phyloP scores from a whole-genome alignment of 2,797 vertebrate species.

The Gambusia yucatana region DNA sequence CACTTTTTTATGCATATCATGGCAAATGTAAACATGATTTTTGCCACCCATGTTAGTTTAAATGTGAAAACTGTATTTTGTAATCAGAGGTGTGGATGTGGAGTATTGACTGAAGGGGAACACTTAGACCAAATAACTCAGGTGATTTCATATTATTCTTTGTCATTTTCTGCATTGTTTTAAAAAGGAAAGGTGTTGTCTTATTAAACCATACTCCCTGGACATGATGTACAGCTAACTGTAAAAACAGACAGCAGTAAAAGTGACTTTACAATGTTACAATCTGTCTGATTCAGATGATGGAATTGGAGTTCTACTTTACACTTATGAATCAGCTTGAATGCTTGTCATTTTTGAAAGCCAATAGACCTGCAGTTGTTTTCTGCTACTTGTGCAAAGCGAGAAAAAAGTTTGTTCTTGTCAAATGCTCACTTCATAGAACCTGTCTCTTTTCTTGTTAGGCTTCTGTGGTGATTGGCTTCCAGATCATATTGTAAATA shows the following conservation, averaged over 20 bases:
- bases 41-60: constrained; percentile 69
- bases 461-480: background rate
- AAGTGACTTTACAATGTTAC: background rate
- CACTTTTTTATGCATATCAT: constrained; percentile 74
- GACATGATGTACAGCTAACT: background rate
- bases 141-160: constrained; percentile 75
- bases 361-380: background rate
- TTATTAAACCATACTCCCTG: constrained; percentile 1
- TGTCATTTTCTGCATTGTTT: constrained; percentile 22
- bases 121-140: constrained; percentile 75
- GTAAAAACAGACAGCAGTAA: background rate
- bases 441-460: background rate
- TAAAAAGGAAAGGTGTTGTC: background rate
- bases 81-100: constrained; percentile 59
- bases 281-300: background rate
- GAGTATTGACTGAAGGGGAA: constrained; percentile 57
- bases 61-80: constrained; percentile 84
- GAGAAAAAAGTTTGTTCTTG: background rate
- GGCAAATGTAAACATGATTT: constrained; percentile 56
- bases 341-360: background rate
- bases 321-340: background rate
- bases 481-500: constrained; percentile 3
- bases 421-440: background rate
- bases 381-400: background rate
- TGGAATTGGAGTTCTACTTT: background rate